A percentile compares a stretch with the other conserved stretches of the same genome.
Evolutionary conservation across 1,140 invertebrate species (phyloP).

Genomic region (Drosophila arawakana): DNA sequence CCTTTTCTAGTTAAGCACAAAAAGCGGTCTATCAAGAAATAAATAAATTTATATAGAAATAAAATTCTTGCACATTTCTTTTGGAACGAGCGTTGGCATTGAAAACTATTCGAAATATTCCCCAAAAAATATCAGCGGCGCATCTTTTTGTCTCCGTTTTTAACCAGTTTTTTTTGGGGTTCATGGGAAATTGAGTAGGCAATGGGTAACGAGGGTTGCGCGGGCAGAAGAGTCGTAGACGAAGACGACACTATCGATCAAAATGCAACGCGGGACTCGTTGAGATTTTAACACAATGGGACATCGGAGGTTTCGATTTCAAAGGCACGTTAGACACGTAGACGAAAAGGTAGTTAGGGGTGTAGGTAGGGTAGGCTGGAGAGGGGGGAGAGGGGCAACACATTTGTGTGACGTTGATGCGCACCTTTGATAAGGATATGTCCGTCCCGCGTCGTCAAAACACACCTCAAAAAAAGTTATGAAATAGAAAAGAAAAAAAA

Average conservation of each 20-base stretch:
- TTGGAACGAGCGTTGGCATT: constrained; percentile 54
- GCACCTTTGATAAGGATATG: constrained; percentile 77
- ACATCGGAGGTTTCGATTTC: constrained; percentile 72
- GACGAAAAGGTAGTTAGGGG: constrained; percentile 10
- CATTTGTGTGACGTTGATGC: constrained; percentile 71
- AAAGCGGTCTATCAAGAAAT: not conserved
- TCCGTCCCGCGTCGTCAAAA: constrained; percentile 34
- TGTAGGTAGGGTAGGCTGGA: constrained; percentile 7
- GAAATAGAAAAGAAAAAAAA: constrained; percentile 20
- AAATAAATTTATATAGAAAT: constrained; percentile 4
- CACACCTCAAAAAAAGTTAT: constrained; percentile 58
- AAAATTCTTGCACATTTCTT: constrained; percentile 27
- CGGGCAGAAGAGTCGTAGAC: not conserved
- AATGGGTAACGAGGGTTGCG: not conserved
- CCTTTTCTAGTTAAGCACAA: not conserved
- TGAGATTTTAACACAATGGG: constrained; percentile 80
- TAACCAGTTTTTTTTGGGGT: constrained; percentile 53
- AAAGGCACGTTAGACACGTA: constrained; percentile 68
- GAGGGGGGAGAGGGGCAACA: too few relatives aligned
- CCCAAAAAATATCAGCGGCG: constrained; percentile 65
- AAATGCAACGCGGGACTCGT: constrained; percentile 62
- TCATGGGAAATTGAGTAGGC: constrained; percentile 55
- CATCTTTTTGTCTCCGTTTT: constrained; percentile 62
- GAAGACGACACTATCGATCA: constrained; percentile 69
- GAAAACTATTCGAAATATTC: constrained; percentile 77